A percentile compares a stretch with the other conserved stretches of the same genome.
phyloP scores from a whole-genome alignment of 2,888 invertebrate genomes.

The Alcis repandata region DNA sequence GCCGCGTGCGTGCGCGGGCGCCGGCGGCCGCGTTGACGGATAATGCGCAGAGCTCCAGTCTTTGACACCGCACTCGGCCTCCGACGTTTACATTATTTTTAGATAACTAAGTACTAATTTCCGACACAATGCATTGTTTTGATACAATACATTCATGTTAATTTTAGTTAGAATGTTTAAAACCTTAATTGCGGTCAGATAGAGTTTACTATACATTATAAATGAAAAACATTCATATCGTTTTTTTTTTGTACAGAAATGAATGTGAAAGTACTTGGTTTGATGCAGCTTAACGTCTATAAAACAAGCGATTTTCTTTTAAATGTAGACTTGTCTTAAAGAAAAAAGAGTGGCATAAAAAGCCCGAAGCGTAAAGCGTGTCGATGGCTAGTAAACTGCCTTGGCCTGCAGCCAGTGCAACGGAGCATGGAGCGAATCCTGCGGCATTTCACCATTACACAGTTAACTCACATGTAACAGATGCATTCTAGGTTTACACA shows the following conservation, averaged over 20 bases:
- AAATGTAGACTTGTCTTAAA: slow-evolving; percentile 30
- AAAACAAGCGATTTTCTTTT: slow-evolving; percentile 23
- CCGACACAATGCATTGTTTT: slow-evolving; percentile 58
- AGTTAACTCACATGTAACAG: slow-evolving; percentile 32
- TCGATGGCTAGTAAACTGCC: slow-evolving; percentile 35
- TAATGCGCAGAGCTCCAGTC: slow-evolving; percentile 73
- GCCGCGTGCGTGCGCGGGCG: slow-evolving; percentile 52
- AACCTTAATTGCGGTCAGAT: neutral
- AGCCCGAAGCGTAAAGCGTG: slow-evolving; percentile 22
- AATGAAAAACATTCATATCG: no score
- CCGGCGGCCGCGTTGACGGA: slow-evolving; percentile 70
- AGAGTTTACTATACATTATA: neutral
- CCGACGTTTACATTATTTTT: slow-evolving; percentile 70
- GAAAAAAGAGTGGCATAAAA: slow-evolving; percentile 33
- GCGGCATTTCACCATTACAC: slow-evolving; percentile 33
- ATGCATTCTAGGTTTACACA: slow-evolving; percentile 23
- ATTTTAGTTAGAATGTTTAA: neutral
- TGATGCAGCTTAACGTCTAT: slow-evolving; percentile 19
- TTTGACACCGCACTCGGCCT: slow-evolving; percentile 77
- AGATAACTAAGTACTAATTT: slow-evolving; percentile 53
- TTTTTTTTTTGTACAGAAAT: neutral
- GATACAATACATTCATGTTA: slow-evolving; percentile 17
- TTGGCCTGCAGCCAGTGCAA: slow-evolving; percentile 47
- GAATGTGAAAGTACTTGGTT: neutral
- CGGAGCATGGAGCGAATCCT: slow-evolving; percentile 36